A percentile compares a stretch with the other conserved stretches of the same genome.
Evolutionary conservation across 2,888 invertebrate species (phyloP).

Genomic region (Gibbula magus): DNA sequence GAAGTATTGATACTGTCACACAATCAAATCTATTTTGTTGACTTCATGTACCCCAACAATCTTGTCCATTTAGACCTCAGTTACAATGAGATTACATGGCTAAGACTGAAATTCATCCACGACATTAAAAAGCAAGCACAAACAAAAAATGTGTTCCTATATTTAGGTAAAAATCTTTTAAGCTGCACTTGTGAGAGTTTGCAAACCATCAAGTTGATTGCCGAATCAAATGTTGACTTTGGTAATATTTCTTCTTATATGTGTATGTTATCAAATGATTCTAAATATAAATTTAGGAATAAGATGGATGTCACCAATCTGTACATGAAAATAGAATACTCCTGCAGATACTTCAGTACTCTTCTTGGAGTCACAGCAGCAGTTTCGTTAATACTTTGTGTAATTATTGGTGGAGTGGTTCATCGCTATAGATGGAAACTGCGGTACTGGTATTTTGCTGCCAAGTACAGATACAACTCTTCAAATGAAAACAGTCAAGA

Average conservation of each 20-base stretch:
- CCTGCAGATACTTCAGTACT: neutral
- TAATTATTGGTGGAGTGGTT: neutral
- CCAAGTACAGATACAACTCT: neutral
- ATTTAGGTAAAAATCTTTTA: slow-evolving; percentile 2
- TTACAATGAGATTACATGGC: neutral
- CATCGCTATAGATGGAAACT: slow-evolving; percentile 24
- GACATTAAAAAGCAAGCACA: neutral
- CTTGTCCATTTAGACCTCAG: neutral
- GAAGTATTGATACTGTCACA: neutral
- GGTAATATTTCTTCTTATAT: neutral
- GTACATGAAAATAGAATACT: too few species aligned
- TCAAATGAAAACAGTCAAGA: slow-evolving; percentile 18
- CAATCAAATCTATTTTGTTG: neutral
- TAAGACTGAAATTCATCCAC: neutral
- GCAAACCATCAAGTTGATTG: slow-evolving; percentile 12
- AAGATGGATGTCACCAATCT: neutral
- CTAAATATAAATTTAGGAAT: slow-evolving; percentile 17
- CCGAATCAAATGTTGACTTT: neutral
- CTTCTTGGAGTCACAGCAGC: slow-evolving; percentile 17
- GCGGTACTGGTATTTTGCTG: slow-evolving; percentile 11
- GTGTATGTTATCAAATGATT: neutral
- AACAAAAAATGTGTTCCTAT: neutral
- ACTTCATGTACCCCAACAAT: slow-evolving; percentile 9
- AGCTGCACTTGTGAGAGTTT: slow-evolving; percentile 17
- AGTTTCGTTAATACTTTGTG: slow-evolving; percentile 1